phyloP scores from a whole-genome alignment of 2,113 vertebrate genomes.

The Probosciger aterrimus region DNA sequence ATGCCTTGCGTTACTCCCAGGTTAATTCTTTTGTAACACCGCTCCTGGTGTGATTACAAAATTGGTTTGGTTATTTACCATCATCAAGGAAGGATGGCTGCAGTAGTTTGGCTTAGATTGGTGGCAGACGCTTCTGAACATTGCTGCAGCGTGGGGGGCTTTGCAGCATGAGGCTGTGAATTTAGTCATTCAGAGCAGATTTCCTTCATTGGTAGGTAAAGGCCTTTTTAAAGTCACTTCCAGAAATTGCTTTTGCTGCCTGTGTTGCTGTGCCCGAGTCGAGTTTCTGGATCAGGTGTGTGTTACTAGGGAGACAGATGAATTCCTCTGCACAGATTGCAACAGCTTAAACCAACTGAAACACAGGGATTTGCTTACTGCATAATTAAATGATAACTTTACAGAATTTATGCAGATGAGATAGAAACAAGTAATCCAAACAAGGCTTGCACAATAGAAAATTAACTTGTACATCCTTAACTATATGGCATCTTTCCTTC shows the following conservation, averaged over 20 bases:
- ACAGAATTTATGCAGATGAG: not conserved
- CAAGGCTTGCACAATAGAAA: slow-evolving; percentile 13
- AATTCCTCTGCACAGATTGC: not conserved
- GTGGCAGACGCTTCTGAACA: not conserved
- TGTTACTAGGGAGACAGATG: not conserved
- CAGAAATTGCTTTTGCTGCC: not conserved
- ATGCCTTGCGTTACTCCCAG: not conserved
- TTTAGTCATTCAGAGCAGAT: not conserved
- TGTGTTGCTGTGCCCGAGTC: not conserved
- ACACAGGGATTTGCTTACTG: fast-evolving
- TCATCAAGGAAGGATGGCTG: not conserved
- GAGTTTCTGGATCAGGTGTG: not conserved
- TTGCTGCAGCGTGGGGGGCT: not conserved
- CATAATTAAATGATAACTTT: not conserved
- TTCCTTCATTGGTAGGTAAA: not conserved
- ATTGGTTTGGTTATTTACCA: not conserved
- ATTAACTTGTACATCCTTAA: slow-evolving; percentile 11
- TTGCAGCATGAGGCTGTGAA: not conserved
- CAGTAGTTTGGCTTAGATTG: not conserved
- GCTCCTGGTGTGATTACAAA: not conserved
- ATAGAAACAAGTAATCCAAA: not conserved
- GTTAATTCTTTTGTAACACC: not conserved
- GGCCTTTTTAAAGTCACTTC: not conserved
- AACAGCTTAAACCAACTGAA: not conserved
- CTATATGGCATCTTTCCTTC: slow-evolving; percentile 15